These are phyloP conservation scores for Blastomussa wellsi DNA, from an alignment of 92 coral and sea anemone species.

Conservation along the genomic window DNA sequence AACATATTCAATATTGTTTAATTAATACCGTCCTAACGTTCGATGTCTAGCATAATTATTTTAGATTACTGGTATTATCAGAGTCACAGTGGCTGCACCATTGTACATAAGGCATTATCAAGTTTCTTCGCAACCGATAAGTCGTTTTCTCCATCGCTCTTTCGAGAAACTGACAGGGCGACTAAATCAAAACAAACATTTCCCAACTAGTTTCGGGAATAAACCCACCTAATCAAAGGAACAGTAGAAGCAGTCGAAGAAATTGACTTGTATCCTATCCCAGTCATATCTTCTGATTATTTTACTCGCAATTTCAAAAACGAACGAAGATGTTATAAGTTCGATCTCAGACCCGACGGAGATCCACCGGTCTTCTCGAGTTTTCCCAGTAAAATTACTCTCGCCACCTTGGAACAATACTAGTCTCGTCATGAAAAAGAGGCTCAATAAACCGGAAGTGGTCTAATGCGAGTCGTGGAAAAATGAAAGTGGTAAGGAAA, in stretches of 20 bases:
- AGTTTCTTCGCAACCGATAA: no score
- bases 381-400: slow-evolving; percentile 46
- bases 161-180: no score
- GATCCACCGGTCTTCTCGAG: background rate
- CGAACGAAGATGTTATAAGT: background rate
- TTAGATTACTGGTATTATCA: no score
- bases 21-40: no score
- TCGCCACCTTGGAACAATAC: background rate
- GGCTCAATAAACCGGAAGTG: slow-evolving; percentile 24
- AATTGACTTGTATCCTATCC: slow-evolving; percentile 39
- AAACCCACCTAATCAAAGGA: slow-evolving; percentile 55
- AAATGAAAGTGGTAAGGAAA: slow-evolving; percentile 14
- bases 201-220: background rate
- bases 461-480: no score
- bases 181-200: background rate
- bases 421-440: slow-evolving; percentile 33
- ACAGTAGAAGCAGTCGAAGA: slow-evolving; percentile 44
- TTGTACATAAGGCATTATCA: no score
- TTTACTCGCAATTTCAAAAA: background rate
- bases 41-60: no score
- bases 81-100: no score
- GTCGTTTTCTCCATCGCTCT: background rate
- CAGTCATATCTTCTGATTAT: slow-evolving; percentile 19
- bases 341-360: no score
- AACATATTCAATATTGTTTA: no score